Evolutionary conservation across 2,797 vertebrate species (phyloP).

Genomic region (Coregonus ussuriensis): DNA sequence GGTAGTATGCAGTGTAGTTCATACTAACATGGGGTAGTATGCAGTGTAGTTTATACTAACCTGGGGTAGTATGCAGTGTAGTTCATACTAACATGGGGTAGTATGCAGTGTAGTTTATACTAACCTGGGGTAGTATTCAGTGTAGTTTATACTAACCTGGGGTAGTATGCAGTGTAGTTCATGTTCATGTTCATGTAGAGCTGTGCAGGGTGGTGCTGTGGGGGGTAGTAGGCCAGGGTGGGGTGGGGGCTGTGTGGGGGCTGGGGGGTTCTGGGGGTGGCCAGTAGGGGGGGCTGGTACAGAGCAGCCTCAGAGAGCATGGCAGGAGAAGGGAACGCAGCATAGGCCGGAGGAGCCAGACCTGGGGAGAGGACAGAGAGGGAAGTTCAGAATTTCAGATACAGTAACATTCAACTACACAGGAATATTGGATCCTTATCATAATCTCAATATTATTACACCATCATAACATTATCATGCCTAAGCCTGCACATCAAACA

Average conservation of each 20-base stretch:
- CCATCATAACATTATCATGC: no score
- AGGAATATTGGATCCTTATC: background rate
- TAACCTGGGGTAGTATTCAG: conserved; percentile 86
- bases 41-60: conserved; percentile 81
- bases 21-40: conserved; percentile 80
- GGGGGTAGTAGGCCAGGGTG: conserved; percentile 88
- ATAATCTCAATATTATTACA: no score
- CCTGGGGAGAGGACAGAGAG: conserved; percentile 67
- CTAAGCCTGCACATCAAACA: no score
- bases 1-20: no score
- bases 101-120: no score
- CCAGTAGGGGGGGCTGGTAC: conserved; percentile 89
- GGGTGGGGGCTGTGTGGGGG: conserved; percentile 75
- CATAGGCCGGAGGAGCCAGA: conserved; percentile 90
- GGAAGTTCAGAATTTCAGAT: background rate
- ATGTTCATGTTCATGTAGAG: conserved; percentile 96
- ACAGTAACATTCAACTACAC: background rate
- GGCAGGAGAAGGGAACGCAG: conserved; percentile 85
- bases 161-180: conserved; percentile 93
- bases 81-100: conserved; percentile 71
- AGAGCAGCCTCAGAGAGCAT: conserved; percentile 89
- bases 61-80: background rate
- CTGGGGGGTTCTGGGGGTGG: conserved; percentile 82
- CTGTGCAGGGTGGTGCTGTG: conserved; percentile 80
- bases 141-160: conserved; percentile 78